A percentile compares a stretch with the other conserved stretches of the same genome.
Conservation (phyloP, 1,140 invertebrate species). For the Plectrocnemia conspersa region DNA sequence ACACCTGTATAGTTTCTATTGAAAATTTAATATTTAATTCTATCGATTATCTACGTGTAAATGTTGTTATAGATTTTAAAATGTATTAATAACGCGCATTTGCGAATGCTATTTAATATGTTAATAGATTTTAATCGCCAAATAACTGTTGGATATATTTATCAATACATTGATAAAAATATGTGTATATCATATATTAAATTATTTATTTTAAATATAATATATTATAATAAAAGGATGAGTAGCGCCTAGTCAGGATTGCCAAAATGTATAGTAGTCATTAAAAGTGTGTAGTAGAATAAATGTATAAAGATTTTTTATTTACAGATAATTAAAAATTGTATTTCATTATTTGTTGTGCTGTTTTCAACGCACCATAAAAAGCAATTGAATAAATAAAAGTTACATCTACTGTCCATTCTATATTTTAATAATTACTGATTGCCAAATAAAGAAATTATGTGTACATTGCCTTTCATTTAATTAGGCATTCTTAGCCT, state of each 20-base stretch:
- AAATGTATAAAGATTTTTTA: conserved; percentile 5
- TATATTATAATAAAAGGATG: conserved; percentile 5
- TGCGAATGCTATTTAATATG: too few species aligned
- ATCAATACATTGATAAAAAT: too few species aligned
- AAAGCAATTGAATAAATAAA: neutral
- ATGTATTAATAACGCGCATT: too few species aligned
- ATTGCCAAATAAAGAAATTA: neutral
- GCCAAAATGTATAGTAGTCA: too few species aligned
- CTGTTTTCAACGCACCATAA: neutral
- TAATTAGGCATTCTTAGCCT: neutral
- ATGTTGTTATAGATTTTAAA: neutral
- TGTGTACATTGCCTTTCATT: neutral
- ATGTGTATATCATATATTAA: conserved; percentile 1
- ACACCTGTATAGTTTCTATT: conserved; percentile 19
- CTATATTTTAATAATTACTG: neutral
- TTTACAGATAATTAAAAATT: neutral
- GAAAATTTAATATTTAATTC: neutral
- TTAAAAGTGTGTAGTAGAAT: conserved; percentile 2
- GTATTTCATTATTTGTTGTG: neutral
- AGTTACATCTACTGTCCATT: neutral
- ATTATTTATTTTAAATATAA: neutral
- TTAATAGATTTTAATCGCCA: too few species aligned
- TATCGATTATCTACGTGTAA: neutral
- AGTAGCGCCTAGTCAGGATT: conserved; percentile 19
- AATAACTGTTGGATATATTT: too few species aligned